Conservation (phyloP, 2,888 invertebrate genomes). For the Phengaris arion region DNA sequence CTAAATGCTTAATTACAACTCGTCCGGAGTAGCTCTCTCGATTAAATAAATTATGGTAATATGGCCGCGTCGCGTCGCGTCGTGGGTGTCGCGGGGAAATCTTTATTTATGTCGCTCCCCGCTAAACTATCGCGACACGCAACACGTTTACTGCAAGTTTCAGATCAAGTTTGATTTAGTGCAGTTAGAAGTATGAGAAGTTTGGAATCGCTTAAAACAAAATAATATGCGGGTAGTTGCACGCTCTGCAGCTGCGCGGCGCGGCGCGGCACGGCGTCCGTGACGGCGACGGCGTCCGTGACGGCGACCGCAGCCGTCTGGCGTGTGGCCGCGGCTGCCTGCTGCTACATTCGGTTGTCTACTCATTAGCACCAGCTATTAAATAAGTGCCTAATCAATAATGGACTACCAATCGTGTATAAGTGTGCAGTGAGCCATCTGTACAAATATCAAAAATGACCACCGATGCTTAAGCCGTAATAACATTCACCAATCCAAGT, state of each 20-base stretch:
- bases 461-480: too few species aligned
- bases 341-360: not conserved
- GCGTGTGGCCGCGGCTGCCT: not conserved
- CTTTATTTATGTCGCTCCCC: conserved; percentile 14
- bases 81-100: conserved; percentile 16
- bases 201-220: not conserved
- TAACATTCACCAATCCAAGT: too few species aligned
- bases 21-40: conserved; percentile 10
- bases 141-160: not conserved
- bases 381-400: not conserved
- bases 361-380: not conserved
- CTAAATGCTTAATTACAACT: conserved; percentile 26
- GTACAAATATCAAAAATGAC: too few species aligned
- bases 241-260: not conserved
- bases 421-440: too few species aligned
- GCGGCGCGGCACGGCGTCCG: not conserved
- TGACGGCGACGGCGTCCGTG: conserved; percentile 17
- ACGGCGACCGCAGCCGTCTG: conserved; percentile 3
- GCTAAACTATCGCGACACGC: conserved; percentile 10
- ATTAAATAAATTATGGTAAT: conserved; percentile 26
- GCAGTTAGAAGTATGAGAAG: not conserved
- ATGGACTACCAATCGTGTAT: too few species aligned
- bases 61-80: not conserved
- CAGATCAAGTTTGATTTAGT: not conserved
- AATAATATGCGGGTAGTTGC: not conserved